Conservation (phyloP, 1,140 invertebrate species). For the Ericerus pela region DNA sequence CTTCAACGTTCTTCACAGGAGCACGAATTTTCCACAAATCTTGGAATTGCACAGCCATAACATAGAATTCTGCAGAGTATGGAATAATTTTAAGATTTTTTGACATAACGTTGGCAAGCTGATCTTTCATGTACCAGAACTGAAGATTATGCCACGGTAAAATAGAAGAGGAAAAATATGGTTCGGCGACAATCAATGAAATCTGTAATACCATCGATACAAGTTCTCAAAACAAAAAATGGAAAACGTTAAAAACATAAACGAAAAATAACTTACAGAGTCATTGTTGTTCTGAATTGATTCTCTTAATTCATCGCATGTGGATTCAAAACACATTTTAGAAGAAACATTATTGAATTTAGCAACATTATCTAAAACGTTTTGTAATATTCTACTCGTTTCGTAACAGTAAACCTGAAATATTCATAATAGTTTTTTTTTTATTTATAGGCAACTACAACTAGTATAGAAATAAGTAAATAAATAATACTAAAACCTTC, state of each 20-base stretch:
- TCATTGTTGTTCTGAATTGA: too few species aligned
- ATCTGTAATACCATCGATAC: too few species aligned
- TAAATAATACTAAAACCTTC: background rate
- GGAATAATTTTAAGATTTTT: slow-evolving; percentile 39
- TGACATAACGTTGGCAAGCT: slow-evolving; percentile 26
- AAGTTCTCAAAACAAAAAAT: too few species aligned
- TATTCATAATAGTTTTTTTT: background rate
- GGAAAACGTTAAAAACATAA: too few species aligned
- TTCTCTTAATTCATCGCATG: too few species aligned
- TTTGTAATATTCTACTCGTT: background rate
- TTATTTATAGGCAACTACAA: too few species aligned
- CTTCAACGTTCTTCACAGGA: slow-evolving; percentile 63
- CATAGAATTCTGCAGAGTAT: slow-evolving; percentile 46
- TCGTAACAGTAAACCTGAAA: background rate
- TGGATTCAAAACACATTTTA: too few species aligned
- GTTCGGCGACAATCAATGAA: slow-evolving; percentile 58
- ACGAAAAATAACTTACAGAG: too few species aligned
- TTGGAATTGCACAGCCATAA: slow-evolving; percentile 66
- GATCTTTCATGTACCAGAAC: slow-evolving; percentile 51
- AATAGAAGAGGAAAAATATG: slow-evolving; percentile 62
- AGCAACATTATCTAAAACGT: background rate
- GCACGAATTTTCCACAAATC: slow-evolving; percentile 85
- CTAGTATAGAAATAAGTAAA: background rate
- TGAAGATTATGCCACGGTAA: slow-evolving; percentile 83
- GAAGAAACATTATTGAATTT: background rate